These are phyloP conservation scores for Sarcophaga variegata DNA, from an alignment of 2,888 invertebrate genomes.

Conservation along the genomic window DNA sequence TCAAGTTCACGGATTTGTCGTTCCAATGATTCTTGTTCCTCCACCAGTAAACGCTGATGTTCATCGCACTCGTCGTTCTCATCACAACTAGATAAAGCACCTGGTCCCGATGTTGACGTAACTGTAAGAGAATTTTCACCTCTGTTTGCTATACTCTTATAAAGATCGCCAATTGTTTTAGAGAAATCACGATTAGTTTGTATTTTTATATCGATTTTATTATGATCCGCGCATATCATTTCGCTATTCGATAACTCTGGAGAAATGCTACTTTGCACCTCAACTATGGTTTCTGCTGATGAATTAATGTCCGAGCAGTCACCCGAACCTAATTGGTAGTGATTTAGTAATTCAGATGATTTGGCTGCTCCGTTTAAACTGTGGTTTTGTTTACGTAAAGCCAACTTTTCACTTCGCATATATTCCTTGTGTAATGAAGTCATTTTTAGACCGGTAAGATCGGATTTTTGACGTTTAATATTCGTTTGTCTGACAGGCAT, in stretches of 20 bases:
- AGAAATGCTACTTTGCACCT: conserved; percentile 67
- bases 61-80: conserved; percentile 85
- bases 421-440: conserved; percentile 81
- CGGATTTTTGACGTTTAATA: conserved; percentile 84
- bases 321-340: conserved; percentile 58
- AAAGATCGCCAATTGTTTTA: conserved; percentile 81
- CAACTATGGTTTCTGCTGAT: conserved; percentile 72
- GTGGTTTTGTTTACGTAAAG: conserved; percentile 71
- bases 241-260: conserved; percentile 43
- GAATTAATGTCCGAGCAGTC: conserved; percentile 66
- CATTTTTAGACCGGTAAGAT: conserved; percentile 84
- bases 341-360: conserved; percentile 64
- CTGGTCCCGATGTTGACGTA: conserved; percentile 64
- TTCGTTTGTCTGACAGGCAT: conserved; percentile 73
- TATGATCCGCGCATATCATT: conserved; percentile 71
- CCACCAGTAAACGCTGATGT: conserved; percentile 88
- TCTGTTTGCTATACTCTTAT: conserved; percentile 76
- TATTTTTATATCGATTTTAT: conserved; percentile 81
- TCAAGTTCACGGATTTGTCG: conserved; percentile 89
- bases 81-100: conserved; percentile 81
- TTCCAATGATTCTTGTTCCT: conserved; percentile 89
- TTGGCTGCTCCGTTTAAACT: conserved; percentile 59
- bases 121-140: conserved; percentile 65
- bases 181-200: conserved; percentile 82
- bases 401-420: conserved; percentile 80